Conservation (phyloP, 1,140 invertebrate genomes). For the Samia ricini region DNA sequence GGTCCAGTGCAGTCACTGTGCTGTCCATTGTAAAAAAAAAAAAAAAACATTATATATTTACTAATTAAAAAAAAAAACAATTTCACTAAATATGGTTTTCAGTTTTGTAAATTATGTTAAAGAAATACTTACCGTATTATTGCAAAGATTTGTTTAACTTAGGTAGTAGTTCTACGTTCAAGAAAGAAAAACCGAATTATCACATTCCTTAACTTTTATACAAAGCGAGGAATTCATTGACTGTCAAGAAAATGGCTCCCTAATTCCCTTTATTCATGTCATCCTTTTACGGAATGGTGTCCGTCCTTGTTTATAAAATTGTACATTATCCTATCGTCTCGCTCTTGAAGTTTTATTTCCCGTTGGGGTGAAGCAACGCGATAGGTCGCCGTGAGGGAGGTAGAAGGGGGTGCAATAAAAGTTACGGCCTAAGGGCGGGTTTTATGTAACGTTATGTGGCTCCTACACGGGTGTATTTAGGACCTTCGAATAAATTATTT, state of each 20-base stretch:
- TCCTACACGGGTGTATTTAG: background rate
- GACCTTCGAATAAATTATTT: too few relatives aligned
- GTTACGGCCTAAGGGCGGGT: constrained; percentile 48
- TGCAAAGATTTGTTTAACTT: too few relatives aligned
- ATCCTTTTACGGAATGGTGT: background rate
- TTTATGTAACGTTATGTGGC: constrained; percentile 15
- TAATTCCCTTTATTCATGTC: background rate
- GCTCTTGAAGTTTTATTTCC: constrained; percentile 30
- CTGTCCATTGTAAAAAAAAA: too few relatives aligned
- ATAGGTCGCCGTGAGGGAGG: constrained; percentile 33
- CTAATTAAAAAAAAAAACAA: too few relatives aligned
- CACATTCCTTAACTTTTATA: too few relatives aligned
- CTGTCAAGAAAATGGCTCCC: background rate
- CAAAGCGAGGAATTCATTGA: background rate
- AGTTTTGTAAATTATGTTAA: too few relatives aligned
- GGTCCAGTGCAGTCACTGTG: too few relatives aligned
- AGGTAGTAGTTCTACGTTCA: too few relatives aligned
- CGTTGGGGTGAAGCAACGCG: constrained; percentile 36
- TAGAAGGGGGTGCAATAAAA: constrained; percentile 51
- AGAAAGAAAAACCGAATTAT: too few relatives aligned
- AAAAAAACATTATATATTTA: too few relatives aligned
- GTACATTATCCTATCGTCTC: constrained; percentile 44
- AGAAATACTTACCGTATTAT: too few relatives aligned
- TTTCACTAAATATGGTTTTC: too few relatives aligned
- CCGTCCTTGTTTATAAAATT: constrained; percentile 30